Evolutionary conservation across 2,113 vertebrate species (phyloP), one percentile per base, ranked within the genome.

Genomic region (Nothoprocta perdicaria): DNA sequence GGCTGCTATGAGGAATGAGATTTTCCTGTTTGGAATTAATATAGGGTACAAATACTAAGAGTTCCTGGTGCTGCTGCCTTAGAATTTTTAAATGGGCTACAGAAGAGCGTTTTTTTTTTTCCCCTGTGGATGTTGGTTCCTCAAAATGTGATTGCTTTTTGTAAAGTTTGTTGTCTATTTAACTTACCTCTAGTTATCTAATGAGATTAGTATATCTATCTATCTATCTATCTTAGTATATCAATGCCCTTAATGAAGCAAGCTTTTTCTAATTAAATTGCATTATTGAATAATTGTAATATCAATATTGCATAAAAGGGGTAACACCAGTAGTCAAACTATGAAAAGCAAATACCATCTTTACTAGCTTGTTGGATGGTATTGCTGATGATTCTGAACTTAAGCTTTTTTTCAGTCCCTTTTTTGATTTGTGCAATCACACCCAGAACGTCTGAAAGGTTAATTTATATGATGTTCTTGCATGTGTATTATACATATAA

Each of bases 221-320:
- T 46, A 46, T 46, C 16, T 46, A 46, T 48, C 21, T 48, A 48
- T 48, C 27, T 16, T 91, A 73, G 76, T 87, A 48, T 62, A 33
- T 62, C n/a, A 48, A 23, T 48, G 45, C 15, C 14, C 45, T 33
- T 69, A n/a, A 10, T 50, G 67, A 69, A 35, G n/a, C n/a, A 50
- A 50, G 43, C 24, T 81, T 43, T 91, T 85, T 50, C 26, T 86
- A 91, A 86, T 88, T 65, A 80, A 92, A 84, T 72, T 81, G 26
- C 86, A n/a, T 78, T 92, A 68, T 75, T 90, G 84, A 88, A 65
- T 78, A 52, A 45, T 78, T 72, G 16, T 75, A 46, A 18, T 91
- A 61, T 31, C 89, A 72, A n/a, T 84, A 78, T 57, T 40, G 16
- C 11, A 27, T 75, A 43, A 52, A 57, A 90, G 48, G 29, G 43